phyloP scores from a whole-genome alignment of 2,113 vertebrate genomes.

The Brienomyrus brachyistius region DNA sequence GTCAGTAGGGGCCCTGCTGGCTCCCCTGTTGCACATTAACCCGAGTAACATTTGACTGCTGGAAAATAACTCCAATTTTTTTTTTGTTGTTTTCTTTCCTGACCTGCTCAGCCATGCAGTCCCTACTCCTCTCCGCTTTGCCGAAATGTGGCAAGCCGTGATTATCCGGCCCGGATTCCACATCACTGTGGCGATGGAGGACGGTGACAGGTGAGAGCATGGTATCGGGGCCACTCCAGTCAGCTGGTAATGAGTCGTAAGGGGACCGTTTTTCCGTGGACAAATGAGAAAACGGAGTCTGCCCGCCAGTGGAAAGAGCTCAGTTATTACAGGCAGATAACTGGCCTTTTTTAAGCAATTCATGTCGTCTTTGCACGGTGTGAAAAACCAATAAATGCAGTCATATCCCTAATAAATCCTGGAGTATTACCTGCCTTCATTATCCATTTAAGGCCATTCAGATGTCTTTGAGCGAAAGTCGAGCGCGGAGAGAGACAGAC shows the following conservation, averaged over 20 bases:
- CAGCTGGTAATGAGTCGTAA: neutral
- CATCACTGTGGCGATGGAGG: neutral
- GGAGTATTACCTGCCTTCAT: neutral
- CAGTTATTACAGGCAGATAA: neutral
- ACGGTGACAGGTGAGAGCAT: neutral
- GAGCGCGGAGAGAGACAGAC: neutral
- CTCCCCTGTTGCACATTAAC: neutral
- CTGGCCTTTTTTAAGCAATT: neutral
- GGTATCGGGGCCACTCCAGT: neutral
- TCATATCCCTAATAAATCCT: neutral
- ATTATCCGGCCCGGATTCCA: neutral
- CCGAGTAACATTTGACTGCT: neutral
- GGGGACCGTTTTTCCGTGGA: neutral
- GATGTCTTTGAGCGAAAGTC: neutral
- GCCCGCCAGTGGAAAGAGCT: neutral
- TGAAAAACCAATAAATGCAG: neutral
- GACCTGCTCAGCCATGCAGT: neutral
- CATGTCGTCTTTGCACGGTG: neutral
- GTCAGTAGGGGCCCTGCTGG: neutral
- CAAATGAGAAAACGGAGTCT: neutral
- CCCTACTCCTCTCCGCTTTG: neutral
- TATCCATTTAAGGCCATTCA: constrained; percentile 6
- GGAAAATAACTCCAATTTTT: neutral
- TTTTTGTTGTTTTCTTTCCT: constrained; percentile 9
- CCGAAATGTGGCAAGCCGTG: neutral